Evolutionary conservation across 2,113 vertebrate genomes (phyloP), one percentile per base, ranked within the genome.

Genomic region (Brevimyrus niger): DNA sequence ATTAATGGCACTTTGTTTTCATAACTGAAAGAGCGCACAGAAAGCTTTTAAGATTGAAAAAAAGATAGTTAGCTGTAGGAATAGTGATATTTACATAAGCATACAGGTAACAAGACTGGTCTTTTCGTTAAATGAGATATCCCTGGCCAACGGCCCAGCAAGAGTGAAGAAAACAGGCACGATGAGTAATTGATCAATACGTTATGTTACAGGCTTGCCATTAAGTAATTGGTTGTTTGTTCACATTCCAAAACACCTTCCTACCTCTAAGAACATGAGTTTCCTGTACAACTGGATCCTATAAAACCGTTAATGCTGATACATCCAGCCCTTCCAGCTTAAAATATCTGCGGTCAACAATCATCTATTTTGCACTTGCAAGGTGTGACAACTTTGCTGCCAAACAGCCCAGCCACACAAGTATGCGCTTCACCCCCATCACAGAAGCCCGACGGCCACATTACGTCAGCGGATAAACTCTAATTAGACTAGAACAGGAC

Each of bases 221-320:
- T 55, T 69, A 46, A 86, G 58, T 42, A 27, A 86, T 17, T 69
- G 82, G 42, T 11, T 89, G 89, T 69, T 86, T 86, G 61, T 86
- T 86, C 53, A 61, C 55, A 86, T 80, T 89, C 73, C 23, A 86
- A 86, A 23, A 31, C 89, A 86, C 42, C 35, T 53, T 19, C 38
- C 42, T 27, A 47, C 2, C 38, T 21, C 35, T 23, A 84, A 47
- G 21, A 84, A n/a, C 38, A 44, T n/a, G 42, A 19, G 35, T 80
- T 80, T 80, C 73, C 73, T 80, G 73, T 80, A 42, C 35, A 80
- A 35, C 1, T 80, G 73, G 73, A 38, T 42, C 17, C 35, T 38
- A 19, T 80, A 80, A 42, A 42, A 80, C 38, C 19, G 73, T 38
- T 19, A 35, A 42, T 80, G 35, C 13, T 17, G 15, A 80, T 80